phyloP scores from a whole-genome alignment of 2,888 invertebrate species.

The Mermis nigrescens region DNA sequence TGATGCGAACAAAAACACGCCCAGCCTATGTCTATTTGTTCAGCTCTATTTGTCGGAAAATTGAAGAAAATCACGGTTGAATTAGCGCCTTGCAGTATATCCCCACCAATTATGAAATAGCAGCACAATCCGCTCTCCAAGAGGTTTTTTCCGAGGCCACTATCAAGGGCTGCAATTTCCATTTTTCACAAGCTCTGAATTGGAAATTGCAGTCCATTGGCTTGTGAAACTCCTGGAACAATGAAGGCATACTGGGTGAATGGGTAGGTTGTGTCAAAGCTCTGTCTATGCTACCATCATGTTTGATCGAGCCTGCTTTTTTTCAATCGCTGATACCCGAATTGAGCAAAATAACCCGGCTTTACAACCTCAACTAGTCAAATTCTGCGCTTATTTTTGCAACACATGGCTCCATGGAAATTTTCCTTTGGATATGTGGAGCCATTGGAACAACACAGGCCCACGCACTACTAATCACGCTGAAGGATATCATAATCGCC shows the following conservation, averaged over 20 bases:
- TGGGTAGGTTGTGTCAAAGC: conserved; percentile 1
- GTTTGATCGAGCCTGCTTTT: neutral
- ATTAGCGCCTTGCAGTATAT: neutral
- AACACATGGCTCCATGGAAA: neutral
- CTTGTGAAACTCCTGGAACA: neutral
- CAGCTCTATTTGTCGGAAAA: neutral
- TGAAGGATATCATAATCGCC: neutral
- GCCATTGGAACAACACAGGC: conserved; percentile 1
- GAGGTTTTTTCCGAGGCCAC: neutral
- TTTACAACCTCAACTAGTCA: neutral
- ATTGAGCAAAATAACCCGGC: neutral
- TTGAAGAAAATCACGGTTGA: neutral
- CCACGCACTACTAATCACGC: conserved; percentile 4
- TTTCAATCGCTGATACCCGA: neutral
- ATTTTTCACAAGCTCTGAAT: neutral
- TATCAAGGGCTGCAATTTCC: conserved; percentile 3
- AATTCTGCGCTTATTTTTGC: neutral
- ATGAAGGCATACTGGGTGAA: neutral
- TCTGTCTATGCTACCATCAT: neutral
- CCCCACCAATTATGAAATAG: neutral
- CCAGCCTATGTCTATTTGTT: neutral
- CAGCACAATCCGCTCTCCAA: neutral
- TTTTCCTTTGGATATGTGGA: neutral
- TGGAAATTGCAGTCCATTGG: neutral
- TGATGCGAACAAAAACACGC: neutral